Evolutionary conservation across 2,113 vertebrate genomes (phyloP).

Genomic region (Calyptommatus sinebrachiatus): DNA sequence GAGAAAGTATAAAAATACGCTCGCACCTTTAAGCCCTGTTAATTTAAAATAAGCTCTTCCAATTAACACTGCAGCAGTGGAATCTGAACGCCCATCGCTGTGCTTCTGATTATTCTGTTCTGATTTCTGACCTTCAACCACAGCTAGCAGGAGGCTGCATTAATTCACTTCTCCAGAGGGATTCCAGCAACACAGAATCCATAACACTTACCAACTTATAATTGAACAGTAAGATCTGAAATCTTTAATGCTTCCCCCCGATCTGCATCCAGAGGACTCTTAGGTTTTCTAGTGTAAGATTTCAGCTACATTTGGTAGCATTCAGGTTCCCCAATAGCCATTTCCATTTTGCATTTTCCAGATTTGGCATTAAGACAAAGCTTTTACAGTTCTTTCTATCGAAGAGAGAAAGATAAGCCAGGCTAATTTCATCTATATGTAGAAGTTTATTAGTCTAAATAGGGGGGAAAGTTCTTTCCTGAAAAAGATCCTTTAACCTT

Average conservation of each 20-base stretch:
- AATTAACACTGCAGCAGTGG: constrained; percentile 45
- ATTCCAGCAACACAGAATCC: constrained; percentile 33
- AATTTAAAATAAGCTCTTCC: constrained; percentile 49
- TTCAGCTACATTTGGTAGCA: constrained; percentile 27
- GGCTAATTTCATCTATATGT: not conserved
- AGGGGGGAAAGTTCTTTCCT: not conserved
- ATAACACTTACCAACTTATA: constrained; percentile 58
- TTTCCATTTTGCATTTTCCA: not conserved
- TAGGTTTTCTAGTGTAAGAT: constrained; percentile 14
- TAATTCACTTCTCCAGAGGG: constrained; percentile 50
- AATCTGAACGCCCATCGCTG: constrained; percentile 47
- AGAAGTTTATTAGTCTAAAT: constrained; percentile 17
- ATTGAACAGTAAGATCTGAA: constrained; percentile 34
- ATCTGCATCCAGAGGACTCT: constrained; percentile 19
- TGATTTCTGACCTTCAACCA: constrained; percentile 58
- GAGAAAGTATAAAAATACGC: constrained; percentile 29
- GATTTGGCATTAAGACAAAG: constrained; percentile 30
- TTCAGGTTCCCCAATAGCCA: not conserved
- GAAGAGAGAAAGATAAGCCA: not conserved
- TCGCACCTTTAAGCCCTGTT: constrained; percentile 35
- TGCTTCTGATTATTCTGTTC: constrained; percentile 47
- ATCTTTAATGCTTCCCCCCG: constrained; percentile 24
- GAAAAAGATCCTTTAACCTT: not conserved
- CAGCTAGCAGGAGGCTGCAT: constrained; percentile 55
- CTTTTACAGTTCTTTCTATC: not conserved